Evolutionary conservation across 2,797 vertebrate genomes (phyloP).

Genomic region (Tadarida brasiliensis): DNA sequence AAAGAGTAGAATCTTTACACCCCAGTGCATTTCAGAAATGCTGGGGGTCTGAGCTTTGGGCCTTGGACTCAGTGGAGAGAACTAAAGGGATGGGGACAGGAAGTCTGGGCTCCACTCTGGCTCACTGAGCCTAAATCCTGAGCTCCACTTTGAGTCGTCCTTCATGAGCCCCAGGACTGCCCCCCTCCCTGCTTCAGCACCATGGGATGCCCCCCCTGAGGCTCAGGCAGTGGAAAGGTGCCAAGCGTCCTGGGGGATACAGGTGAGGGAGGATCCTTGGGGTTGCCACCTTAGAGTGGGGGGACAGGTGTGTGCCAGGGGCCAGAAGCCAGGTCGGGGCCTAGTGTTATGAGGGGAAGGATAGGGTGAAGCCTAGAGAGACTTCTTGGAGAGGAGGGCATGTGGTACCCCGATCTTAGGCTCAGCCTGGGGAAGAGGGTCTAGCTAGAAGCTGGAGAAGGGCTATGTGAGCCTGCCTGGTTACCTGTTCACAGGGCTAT

Average conservation of each 20-base stretch:
- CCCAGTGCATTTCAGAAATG: background rate
- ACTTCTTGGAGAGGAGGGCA: no score
- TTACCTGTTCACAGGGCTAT: background rate
- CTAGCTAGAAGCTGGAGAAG: background rate
- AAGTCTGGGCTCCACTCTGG: background rate
- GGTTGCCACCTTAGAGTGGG: background rate
- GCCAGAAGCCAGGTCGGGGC: background rate
- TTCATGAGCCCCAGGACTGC: constrained; percentile 81
- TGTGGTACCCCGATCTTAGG: no score
- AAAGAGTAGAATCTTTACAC: background rate
- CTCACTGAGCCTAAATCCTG: background rate
- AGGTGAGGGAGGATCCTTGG: background rate
- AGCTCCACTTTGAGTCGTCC: background rate
- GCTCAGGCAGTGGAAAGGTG: constrained; percentile 77
- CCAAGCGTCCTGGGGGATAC: rapidly evolving
- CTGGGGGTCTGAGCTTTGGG: background rate
- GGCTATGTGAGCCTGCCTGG: background rate
- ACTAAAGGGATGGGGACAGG: background rate
- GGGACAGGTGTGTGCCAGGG: background rate
- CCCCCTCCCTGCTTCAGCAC: constrained; percentile 91
- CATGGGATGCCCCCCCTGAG: constrained; percentile 85
- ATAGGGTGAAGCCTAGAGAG: no score
- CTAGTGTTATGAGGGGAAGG: background rate
- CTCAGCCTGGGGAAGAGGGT: background rate
- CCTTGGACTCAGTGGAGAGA: background rate